Conservation (phyloP, 2,797 vertebrate genomes). For the Odontamblyopus lacepedii region DNA sequence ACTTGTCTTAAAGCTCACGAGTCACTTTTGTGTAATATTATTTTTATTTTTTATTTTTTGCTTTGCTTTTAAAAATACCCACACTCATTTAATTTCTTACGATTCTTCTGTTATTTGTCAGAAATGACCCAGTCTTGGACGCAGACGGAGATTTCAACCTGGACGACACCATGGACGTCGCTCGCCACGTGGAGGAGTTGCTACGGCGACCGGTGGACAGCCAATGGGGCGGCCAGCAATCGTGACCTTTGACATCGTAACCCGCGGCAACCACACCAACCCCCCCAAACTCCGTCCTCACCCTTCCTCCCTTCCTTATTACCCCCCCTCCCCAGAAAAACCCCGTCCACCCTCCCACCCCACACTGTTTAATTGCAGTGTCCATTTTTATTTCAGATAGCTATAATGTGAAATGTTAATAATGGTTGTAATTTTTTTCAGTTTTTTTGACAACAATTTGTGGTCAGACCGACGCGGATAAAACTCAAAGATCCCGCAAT, state of each 20-base stretch:
- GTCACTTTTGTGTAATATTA: too few species aligned
- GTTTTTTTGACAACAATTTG: constrained; percentile 59
- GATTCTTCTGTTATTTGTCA: constrained; percentile 45
- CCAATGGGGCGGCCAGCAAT: constrained; percentile 95
- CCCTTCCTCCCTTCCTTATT: not conserved
- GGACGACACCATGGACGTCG: constrained; percentile 97
- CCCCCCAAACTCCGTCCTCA: constrained; percentile 36
- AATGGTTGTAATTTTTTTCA: constrained; percentile 67
- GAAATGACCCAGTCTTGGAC: constrained; percentile 89
- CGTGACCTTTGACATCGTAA: constrained; percentile 81
- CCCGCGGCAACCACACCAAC: constrained; percentile 44
- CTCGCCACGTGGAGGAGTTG: constrained; percentile 92
- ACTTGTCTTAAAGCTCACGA: too few species aligned
- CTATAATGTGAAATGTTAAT: constrained; percentile 78
- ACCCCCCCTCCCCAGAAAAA: not conserved
- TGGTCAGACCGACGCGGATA: constrained; percentile 45
- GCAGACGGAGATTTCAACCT: constrained; percentile 92
- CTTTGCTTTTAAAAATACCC: too few species aligned
- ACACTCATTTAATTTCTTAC: not conserved
- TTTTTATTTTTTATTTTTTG: too few species aligned
- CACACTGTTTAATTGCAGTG: constrained; percentile 62
- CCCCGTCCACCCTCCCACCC: not conserved
- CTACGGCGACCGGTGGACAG: constrained; percentile 92
- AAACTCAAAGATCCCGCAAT: constrained; percentile 43
- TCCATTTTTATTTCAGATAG: constrained; percentile 46